These are phyloP conservation scores for Thumatha senex DNA, from an alignment of 2,888 invertebrate species.

Conservation along the genomic window DNA sequence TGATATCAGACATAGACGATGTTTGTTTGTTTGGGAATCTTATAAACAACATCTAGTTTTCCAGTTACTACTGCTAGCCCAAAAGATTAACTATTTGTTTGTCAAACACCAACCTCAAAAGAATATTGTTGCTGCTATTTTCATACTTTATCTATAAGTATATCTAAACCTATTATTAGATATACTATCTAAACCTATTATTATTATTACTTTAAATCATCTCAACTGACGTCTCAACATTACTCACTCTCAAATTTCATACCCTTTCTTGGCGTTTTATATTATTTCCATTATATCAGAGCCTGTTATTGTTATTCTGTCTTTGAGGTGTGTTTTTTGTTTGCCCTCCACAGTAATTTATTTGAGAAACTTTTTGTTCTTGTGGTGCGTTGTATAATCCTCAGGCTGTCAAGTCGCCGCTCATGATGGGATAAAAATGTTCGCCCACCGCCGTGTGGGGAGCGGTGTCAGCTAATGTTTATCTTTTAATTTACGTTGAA, in stretches of 20 bases:
- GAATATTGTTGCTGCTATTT: neutral
- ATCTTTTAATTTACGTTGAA: conserved; percentile 13
- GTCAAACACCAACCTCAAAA: too few species aligned
- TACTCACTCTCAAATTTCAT: conserved; percentile 57
- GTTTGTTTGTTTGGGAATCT: too few species aligned
- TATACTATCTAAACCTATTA: too few species aligned
- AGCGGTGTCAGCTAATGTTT: conserved; percentile 44
- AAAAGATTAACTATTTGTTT: too few species aligned
- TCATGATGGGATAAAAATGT: conserved; percentile 50
- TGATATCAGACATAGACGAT: too few species aligned
- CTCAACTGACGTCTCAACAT: conserved; percentile 22
- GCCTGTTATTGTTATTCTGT: conserved; percentile 71
- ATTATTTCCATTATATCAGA: conserved; percentile 59
- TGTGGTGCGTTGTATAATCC: conserved; percentile 48
- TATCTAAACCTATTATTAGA: too few species aligned
- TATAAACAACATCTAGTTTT: too few species aligned
- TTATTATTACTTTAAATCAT: too few species aligned
- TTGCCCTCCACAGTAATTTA: conserved; percentile 38
- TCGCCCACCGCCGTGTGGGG: conserved; percentile 34
- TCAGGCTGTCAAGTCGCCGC: conserved; percentile 52
- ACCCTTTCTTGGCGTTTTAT: conserved; percentile 42
- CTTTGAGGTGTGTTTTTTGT: conserved; percentile 60
- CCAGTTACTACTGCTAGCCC: too few species aligned
- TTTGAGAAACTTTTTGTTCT: conserved; percentile 43
- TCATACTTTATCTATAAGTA: conserved; percentile 7